These are phyloP conservation scores for Geopemphigus sp. DNA, from an alignment of 1,140 invertebrate genomes.

Conservation along the genomic window DNA sequence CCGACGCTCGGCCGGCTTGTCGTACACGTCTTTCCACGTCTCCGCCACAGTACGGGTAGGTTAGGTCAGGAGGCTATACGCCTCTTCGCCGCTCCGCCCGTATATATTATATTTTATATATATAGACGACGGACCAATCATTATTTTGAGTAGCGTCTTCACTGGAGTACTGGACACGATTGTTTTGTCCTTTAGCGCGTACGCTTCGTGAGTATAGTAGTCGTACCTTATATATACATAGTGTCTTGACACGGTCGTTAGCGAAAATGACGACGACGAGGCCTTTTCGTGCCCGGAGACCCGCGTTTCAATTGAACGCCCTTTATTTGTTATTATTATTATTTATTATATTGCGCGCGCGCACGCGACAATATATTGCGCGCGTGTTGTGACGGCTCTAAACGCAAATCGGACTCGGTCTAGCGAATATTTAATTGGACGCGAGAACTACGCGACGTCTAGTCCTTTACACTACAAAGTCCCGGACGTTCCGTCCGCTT, in stretches of 20 bases:
- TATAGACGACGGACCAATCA: constrained; percentile 30
- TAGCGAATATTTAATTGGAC: constrained; percentile 36
- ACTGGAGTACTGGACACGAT: constrained; percentile 47
- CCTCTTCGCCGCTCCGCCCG: not conserved
- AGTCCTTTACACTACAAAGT: not conserved
- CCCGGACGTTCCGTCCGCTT: not conserved
- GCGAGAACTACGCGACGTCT: constrained; percentile 10
- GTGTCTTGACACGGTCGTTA: constrained; percentile 35
- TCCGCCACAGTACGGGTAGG: too few species aligned
- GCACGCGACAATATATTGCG: not conserved
- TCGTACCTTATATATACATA: not conserved
- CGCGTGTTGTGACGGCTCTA: not conserved
- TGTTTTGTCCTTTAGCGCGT: constrained; percentile 33
- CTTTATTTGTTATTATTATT: constrained; percentile 8
- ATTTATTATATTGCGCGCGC: not conserved
- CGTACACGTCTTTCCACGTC: not conserved
- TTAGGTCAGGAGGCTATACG: not conserved
- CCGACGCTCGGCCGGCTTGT: not conserved
- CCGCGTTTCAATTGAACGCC: constrained; percentile 20
- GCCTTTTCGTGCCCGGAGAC: not conserved
- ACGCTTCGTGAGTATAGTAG: not conserved
- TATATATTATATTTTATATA: not conserved
- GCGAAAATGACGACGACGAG: constrained; percentile 2
- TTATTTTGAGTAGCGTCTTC: constrained; percentile 48
- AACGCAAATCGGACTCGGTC: constrained; percentile 16